Evolutionary conservation across 2,888 invertebrate species (phyloP).

Genomic region (Gastrophysa polygoni): DNA sequence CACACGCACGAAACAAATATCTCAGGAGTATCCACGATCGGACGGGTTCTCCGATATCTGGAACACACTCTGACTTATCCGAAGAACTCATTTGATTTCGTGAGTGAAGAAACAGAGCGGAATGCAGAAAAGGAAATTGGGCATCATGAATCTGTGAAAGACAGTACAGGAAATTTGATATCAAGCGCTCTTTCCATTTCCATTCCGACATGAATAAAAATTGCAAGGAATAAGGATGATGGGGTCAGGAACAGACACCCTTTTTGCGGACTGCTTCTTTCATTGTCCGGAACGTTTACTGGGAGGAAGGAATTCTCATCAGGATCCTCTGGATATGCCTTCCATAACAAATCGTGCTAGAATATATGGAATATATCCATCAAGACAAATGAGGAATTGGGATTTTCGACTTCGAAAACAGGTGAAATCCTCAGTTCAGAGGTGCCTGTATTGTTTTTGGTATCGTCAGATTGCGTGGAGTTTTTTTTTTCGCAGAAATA

Average conservation of each 20-base stretch:
- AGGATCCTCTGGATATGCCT: too few species aligned
- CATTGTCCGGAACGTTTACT: not conserved
- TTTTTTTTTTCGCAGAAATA: too few species aligned
- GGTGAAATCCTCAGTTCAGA: too few species aligned
- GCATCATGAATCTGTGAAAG: conserved; percentile 39
- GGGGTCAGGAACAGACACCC: not conserved
- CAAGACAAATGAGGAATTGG: too few species aligned
- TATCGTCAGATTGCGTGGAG: too few species aligned
- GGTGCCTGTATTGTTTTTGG: too few species aligned
- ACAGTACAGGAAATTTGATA: conserved; percentile 41
- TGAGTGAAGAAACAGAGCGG: conserved; percentile 33
- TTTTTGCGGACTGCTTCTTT: conserved; percentile 15
- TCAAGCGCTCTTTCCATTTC: conserved; percentile 26
- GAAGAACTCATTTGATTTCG: conserved; percentile 33
- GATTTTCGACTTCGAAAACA: too few species aligned
- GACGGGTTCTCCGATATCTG: not conserved
- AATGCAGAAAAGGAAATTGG: conserved; percentile 34
- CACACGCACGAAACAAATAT: not conserved
- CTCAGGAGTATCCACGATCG: not conserved
- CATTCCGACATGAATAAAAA: conserved; percentile 22
- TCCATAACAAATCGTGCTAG: too few species aligned
- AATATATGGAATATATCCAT: too few species aligned
- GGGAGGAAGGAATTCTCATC: too few species aligned
- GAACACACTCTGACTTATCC: conserved; percentile 11
- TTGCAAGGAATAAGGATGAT: conserved; percentile 3